phyloP scores from a whole-genome alignment of 2,888 invertebrate species.

The Cerceris ruficornis region DNA sequence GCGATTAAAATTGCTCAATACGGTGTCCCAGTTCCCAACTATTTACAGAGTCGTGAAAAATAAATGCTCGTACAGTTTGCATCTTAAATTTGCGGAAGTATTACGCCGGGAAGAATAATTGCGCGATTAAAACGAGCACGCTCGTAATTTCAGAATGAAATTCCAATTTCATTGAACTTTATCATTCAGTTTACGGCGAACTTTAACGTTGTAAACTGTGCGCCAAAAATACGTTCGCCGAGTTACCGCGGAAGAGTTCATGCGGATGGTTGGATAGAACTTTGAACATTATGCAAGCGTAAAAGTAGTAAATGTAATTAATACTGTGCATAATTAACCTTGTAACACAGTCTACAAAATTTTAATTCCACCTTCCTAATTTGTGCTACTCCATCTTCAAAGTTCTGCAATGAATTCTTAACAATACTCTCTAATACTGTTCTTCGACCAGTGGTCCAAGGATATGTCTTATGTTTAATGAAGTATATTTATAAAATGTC shows the following conservation, averaged over 20 bases:
- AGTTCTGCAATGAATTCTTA: too few relatives aligned
- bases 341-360: too few relatives aligned
- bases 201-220: constrained; percentile 35
- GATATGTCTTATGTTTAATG: too few relatives aligned
- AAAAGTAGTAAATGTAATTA: constrained; percentile 17
- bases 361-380: too few relatives aligned
- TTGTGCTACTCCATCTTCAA: neutral
- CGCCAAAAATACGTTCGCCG: constrained; percentile 49
- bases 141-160: constrained; percentile 39
- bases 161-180: constrained; percentile 51
- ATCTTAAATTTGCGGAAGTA: neutral
- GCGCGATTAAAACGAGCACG: constrained; percentile 3
- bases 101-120: neutral
- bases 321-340: constrained; percentile 14
- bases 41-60: neutral
- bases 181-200: constrained; percentile 16
- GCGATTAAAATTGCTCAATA: too few relatives aligned
- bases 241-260: constrained; percentile 33
- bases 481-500: too few relatives aligned
- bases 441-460: too few relatives aligned
- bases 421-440: too few relatives aligned
- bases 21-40: too few relatives aligned
- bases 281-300: constrained; percentile 21
- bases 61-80: neutral
- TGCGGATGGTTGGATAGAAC: constrained; percentile 5